Evolutionary conservation across 2,113 vertebrate genomes (phyloP).

Genomic region (Oryzias woworae): DNA sequence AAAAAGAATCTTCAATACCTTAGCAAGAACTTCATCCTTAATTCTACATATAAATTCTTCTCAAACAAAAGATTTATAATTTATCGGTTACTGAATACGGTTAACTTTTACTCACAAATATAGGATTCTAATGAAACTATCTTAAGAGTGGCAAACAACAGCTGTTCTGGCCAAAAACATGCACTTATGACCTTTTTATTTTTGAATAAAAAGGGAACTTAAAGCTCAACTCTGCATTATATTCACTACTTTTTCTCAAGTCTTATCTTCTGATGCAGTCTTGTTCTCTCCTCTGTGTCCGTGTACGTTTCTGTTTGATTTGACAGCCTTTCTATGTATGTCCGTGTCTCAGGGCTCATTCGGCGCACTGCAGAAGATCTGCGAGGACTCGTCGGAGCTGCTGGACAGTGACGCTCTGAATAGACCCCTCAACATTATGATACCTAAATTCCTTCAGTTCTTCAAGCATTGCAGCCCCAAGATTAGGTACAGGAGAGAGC

Average conservation of each 20-base stretch:
- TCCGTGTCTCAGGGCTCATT: constrained; percentile 85
- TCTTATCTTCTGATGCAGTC: constrained; percentile 52
- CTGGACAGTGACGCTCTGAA: constrained; percentile 94
- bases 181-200: too few species aligned
- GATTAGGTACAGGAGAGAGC: constrained; percentile 80
- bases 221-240: too few species aligned
- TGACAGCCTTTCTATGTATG: constrained; percentile 64
- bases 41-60: too few species aligned
- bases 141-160: too few species aligned
- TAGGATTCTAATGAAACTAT: too few species aligned
- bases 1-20: too few species aligned
- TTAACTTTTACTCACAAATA: too few species aligned
- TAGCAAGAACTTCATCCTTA: too few species aligned
- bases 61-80: too few species aligned
- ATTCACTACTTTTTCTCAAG: neutral
- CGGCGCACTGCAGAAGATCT: constrained; percentile 94
- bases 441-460: constrained; percentile 95
- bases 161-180: too few species aligned
- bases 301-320: constrained; percentile 65
- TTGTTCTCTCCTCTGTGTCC: constrained; percentile 56
- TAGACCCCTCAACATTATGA: constrained; percentile 93
- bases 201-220: too few species aligned
- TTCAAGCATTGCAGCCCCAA: constrained; percentile 97
- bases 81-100: too few species aligned
- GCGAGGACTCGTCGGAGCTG: constrained; percentile 93